Evolutionary conservation across 2,797 vertebrate genomes (phyloP).

Genomic region (Yasuhikotakia modesta): DNA sequence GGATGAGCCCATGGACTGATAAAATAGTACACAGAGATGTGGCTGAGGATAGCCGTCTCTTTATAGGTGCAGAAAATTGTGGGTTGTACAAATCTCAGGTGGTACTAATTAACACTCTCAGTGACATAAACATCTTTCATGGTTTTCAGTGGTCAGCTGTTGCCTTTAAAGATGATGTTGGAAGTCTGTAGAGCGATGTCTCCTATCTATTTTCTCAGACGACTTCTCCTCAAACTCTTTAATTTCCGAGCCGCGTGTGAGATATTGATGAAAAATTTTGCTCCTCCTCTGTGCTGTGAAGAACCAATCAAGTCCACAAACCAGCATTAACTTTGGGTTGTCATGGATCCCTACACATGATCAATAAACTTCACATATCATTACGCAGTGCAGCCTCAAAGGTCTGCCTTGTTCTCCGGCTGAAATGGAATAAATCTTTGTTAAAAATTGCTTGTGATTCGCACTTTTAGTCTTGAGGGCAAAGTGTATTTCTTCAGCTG

Average conservation of each 20-base stretch:
- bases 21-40: conserved; percentile 49
- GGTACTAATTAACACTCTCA: neutral
- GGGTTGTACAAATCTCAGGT: neutral
- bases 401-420: conserved; percentile 79
- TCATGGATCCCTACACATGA: conserved; percentile 86
- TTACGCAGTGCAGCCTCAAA: conserved; percentile 80
- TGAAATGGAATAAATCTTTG: conserved; percentile 84
- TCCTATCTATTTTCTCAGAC: conserved; percentile 61
- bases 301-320: conserved; percentile 77
- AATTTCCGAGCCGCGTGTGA: conserved; percentile 70
- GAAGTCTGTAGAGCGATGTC: conserved; percentile 44
- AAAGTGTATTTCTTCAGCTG: conserved; percentile 77
- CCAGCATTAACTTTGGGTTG: conserved; percentile 85
- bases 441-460: conserved; percentile 84
- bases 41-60: neutral
- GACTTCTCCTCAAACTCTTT: conserved; percentile 66
- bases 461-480: conserved; percentile 76
- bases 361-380: conserved; percentile 93
- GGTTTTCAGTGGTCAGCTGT: conserved; percentile 28
- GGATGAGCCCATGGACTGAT: conserved; percentile 47
- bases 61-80: neutral
- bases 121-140: conserved; percentile 50
- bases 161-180: conserved; percentile 38
- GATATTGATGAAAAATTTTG: conserved; percentile 77
- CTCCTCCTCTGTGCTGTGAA: conserved; percentile 73